phyloP scores from a whole-genome alignment of 2,888 invertebrate genomes.

The Hypercompe scribonia region DNA sequence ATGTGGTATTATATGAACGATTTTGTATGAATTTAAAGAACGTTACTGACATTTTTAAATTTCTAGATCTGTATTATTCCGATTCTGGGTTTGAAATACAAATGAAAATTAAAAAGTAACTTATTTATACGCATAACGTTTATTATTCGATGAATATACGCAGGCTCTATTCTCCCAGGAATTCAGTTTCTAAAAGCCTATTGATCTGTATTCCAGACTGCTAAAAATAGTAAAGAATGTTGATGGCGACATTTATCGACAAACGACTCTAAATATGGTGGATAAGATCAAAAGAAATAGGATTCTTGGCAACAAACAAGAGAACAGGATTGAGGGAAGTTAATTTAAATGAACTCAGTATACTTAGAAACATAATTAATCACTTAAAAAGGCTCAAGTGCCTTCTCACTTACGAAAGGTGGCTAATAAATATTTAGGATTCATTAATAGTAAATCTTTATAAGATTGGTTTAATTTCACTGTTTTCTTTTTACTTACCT shows the following conservation, averaged over 20 bases:
- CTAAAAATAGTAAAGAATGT: background rate
- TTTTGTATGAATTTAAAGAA: slow-evolving; percentile 55
- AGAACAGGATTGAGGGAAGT: too few species aligned
- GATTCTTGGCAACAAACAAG: background rate
- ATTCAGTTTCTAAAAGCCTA: background rate
- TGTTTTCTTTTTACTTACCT: too few species aligned
- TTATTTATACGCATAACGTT: background rate
- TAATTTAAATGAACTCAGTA: too few species aligned
- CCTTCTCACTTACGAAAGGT: too few species aligned
- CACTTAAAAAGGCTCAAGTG: too few species aligned
- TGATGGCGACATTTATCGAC: background rate
- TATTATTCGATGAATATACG: background rate
- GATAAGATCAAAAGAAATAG: background rate
- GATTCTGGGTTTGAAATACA: background rate
- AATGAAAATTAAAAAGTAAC: background rate
- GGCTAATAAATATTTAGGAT: too few species aligned
- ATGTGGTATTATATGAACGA: slow-evolving; percentile 63
- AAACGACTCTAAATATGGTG: background rate
- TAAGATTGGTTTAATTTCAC: too few species aligned
- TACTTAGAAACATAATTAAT: too few species aligned
- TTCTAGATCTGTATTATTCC: slow-evolving; percentile 25
- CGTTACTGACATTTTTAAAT: slow-evolving; percentile 17
- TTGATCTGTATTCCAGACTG: background rate
- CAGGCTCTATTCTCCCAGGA: background rate
- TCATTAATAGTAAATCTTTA: too few species aligned